Evolutionary conservation across 2,888 invertebrate species (phyloP), one percentile per base, ranked within the genome.

Genomic region (Luperina testacea): DNA sequence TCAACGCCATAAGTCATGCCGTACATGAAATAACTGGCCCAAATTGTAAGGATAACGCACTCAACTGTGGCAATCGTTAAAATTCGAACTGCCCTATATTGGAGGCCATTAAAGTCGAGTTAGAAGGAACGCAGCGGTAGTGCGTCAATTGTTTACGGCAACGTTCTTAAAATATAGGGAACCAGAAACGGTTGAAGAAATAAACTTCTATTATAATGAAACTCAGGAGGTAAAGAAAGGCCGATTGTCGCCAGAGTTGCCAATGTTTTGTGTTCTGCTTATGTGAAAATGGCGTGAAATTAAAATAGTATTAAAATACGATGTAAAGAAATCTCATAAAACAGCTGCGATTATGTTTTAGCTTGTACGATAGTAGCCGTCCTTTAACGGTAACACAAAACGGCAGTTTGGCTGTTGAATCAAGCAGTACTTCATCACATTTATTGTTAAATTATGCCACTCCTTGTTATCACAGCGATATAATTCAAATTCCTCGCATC

Each of bases 21-120:
- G 38, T 74, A 74, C 13, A 84, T 42, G 64, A 70, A 32, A 67
- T 42, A 73, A 75, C 72, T 63, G 64, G 45, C 63, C 85, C 24
- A 77, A 85, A 85, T 76, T 73, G n/a, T 69, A 72, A 80, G 80
- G 77, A 84, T 74, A 79, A 65, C 65, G 79, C 78, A 67, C 63
- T 61, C 67, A 76, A 75, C 75, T 77, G 85, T 73, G 75, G 71
- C 63, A 51, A 69, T 81, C 81, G 68, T 81, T 84, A 84, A 79
- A 73, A 83, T 32, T 72, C 59, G 84, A 80, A 69, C 75, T 79
- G 81, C 15, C 75, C 89, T 68, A 89, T 72, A 77, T 85, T 61
- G 53, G 20, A 59, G 64, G 45, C 77, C 80, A 89, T 89, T 89
- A 88, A 82, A 83, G 73, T 53, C 42, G 72, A 78, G 83, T 87